Base-by-base conservation (phyloP, 1,140 invertebrate genomes). In the Diploscapter pachys region DNA sequence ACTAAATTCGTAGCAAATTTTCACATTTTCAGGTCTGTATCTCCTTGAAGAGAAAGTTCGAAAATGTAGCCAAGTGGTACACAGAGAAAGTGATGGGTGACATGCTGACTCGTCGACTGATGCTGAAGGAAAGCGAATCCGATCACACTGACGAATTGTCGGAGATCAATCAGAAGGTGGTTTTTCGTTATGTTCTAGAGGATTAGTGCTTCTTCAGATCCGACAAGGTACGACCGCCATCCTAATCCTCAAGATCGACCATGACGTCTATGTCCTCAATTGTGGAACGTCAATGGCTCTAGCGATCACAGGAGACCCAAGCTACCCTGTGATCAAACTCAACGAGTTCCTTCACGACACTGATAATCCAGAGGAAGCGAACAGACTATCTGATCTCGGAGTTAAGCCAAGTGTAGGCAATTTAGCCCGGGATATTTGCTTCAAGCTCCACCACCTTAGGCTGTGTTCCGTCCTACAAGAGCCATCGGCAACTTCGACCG, bases 201-300 rank as follows among this genome's bases (percentile, higher is more conserved):
- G 55, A 31, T 4, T 5, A 13, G 31, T 6, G 8, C 55, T n/a
- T 71, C 66, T 71, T 11, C n/a, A 76, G 75, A 56, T 76, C 3
- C 56, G 63, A 8, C 54, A 63, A 51, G 75, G 75, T 8, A 73
- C 69, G 31, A 76, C 75, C n/a, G 75, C 75, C 11, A 48, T 76
- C 31, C 63, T 72, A 5, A 57, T 71, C 3, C 4, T 76, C 54
- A 71, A 63, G 2, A 72, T 76, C 0, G 53, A 59, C 2, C 52
- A 76, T 5, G 63, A 76, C 56, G 52, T 76, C 3, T 76, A 76
- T 54, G 63, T 76, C 4, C 13, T 76, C 3, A 76, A 72, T 31
- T 76, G 75, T 31, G 75, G 75, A 4, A 76, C 13, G n/a, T 63
- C 62, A 4, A 65, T 63, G 57, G 8, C 8, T 4, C 50, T 59